phyloP scores from a whole-genome alignment of 2,797 vertebrate species.

The Leontocebus nigricollis region DNA sequence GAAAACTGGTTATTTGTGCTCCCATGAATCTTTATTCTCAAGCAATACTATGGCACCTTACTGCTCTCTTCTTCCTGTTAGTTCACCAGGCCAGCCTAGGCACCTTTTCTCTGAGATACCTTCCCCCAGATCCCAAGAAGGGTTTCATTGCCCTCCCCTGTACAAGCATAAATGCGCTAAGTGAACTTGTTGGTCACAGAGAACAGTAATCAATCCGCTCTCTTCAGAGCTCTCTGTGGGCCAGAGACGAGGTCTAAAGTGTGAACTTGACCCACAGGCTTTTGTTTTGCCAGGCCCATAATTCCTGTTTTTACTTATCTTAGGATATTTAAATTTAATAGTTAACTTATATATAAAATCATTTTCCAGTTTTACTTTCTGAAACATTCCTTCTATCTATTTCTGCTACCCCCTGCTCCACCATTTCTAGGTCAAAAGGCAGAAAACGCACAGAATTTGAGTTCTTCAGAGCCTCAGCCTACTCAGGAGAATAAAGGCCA shows the following conservation, averaged over 20 bases:
- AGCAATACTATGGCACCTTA: background rate
- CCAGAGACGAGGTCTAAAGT: background rate
- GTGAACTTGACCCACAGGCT: background rate
- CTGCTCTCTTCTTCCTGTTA: background rate
- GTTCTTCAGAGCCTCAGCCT: slow-evolving; percentile 85
- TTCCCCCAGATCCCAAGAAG: background rate
- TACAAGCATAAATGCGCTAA: background rate
- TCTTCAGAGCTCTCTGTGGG: background rate
- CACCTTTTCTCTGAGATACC: background rate
- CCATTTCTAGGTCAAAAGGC: slow-evolving; percentile 88
- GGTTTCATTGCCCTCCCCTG: background rate
- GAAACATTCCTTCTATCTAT: slow-evolving; percentile 24
- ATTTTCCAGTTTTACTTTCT: slow-evolving; percentile 1
- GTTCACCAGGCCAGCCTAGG: background rate
- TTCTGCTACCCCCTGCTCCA: background rate
- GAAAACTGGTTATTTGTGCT: background rate
- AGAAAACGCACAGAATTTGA: slow-evolving; percentile 88
- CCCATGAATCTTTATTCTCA: background rate
- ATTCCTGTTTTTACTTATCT: background rate
- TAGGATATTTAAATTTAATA: background rate
- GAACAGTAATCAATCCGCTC: background rate
- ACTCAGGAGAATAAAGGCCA: slow-evolving; percentile 84
- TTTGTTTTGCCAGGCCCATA: background rate
- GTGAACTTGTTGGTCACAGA: background rate
- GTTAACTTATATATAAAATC: background rate